Conservation (phyloP, 1,140 invertebrate genomes). For the Zaprionus tsacasi region DNA sequence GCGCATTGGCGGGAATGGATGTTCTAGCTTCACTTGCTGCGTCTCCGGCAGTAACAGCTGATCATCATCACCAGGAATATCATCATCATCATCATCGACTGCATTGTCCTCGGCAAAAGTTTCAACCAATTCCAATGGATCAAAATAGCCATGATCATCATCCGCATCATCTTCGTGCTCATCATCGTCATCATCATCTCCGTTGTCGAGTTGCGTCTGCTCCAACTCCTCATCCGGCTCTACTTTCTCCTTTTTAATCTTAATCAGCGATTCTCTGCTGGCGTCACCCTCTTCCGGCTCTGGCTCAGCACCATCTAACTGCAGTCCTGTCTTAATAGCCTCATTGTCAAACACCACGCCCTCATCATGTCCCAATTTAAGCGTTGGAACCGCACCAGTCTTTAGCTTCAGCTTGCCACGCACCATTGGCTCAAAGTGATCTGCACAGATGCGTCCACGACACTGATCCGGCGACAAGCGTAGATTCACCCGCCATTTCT, state of each 20-base stretch:
- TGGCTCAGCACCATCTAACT: constrained; percentile 5
- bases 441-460: constrained; percentile 71
- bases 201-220: constrained; percentile 7
- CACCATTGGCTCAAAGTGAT: constrained; percentile 73
- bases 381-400: constrained; percentile 72
- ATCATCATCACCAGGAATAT: constrained; percentile 15
- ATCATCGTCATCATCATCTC: constrained; percentile 25
- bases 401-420: constrained; percentile 73
- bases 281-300: constrained; percentile 40
- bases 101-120: constrained; percentile 59
- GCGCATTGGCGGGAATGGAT: constrained; percentile 4
- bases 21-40: constrained; percentile 2
- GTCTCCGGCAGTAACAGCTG: constrained; percentile 44
- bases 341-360: constrained; percentile 65
- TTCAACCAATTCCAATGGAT: constrained; percentile 64
- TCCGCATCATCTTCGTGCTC: constrained; percentile 31
- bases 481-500: constrained; percentile 75
- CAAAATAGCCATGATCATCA: constrained; percentile 55
- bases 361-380: constrained; percentile 74
- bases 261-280: constrained; percentile 27
- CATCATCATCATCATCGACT: constrained; percentile 3
- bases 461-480: constrained; percentile 57
- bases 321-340: constrained; percentile 58
- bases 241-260: constrained; percentile 31
- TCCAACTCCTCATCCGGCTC: constrained; percentile 14